phyloP scores from a whole-genome alignment of 2,888 invertebrate species.

The Tillus elongatus region DNA sequence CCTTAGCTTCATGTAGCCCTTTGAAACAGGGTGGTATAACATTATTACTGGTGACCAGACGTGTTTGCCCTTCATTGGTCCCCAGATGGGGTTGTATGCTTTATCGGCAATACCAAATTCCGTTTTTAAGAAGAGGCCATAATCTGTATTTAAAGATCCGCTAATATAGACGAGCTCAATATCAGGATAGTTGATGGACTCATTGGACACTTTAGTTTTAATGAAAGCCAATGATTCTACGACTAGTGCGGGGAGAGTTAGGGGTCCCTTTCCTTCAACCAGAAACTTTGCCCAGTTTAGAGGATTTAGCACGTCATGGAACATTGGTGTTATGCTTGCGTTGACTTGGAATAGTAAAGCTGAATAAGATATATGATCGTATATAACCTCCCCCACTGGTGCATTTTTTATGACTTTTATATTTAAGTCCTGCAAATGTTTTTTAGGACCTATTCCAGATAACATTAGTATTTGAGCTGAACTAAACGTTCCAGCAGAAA shows the following conservation, averaged over 20 bases:
- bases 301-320: neutral
- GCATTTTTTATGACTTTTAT: neutral
- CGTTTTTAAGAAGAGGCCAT: neutral
- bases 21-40: neutral
- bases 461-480: constrained; percentile 4
- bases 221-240: neutral
- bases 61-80: neutral
- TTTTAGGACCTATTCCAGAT: constrained; percentile 3
- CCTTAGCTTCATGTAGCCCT: neutral
- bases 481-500: neutral
- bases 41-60: neutral
- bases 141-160: neutral
- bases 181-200: neutral
- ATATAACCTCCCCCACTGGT: neutral
- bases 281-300: neutral
- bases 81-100: neutral
- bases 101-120: neutral
- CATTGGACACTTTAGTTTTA: neutral
- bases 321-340: neutral
- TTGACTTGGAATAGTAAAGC: neutral
- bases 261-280: constrained; percentile 1
- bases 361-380: constrained; percentile 1
- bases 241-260: neutral
- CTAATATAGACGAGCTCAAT: neutral
- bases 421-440: neutral